These are phyloP conservation scores for Gobius niger DNA, from an alignment of 2,113 vertebrate genomes.

Conservation along the genomic window DNA sequence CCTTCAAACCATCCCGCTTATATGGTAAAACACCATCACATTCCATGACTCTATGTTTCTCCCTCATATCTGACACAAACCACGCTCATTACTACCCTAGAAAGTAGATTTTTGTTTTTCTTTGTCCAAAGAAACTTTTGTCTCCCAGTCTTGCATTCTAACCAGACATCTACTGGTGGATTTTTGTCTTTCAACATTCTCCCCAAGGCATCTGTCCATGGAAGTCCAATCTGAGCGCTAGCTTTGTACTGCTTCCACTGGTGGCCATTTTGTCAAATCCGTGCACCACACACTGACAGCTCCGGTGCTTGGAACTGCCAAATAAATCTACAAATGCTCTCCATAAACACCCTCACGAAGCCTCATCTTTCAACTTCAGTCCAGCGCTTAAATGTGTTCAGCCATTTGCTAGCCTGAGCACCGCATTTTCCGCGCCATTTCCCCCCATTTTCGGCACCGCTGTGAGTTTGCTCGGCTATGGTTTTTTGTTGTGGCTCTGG, in stretches of 20 bases:
- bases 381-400: neutral
- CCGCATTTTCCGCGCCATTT: neutral
- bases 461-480: neutral
- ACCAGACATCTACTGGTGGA: neutral
- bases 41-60: too few species aligned
- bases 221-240: neutral
- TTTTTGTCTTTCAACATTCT: neutral
- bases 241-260: neutral
- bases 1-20: too few species aligned
- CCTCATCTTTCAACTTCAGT: neutral
- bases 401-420: neutral
- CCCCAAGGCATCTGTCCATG: neutral
- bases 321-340: neutral
- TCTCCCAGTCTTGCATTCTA: too few species aligned
- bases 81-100: too few species aligned
- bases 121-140: too few species aligned
- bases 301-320: neutral
- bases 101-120: too few species aligned
- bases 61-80: too few species aligned
- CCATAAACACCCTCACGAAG: neutral
- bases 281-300: neutral
- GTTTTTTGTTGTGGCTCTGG: too few species aligned
- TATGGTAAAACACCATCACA: too few species aligned
- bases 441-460: neutral
- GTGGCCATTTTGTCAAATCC: neutral